Evolutionary conservation across 2,888 invertebrate species (phyloP).

Genomic region (Cerastoderma edule): DNA sequence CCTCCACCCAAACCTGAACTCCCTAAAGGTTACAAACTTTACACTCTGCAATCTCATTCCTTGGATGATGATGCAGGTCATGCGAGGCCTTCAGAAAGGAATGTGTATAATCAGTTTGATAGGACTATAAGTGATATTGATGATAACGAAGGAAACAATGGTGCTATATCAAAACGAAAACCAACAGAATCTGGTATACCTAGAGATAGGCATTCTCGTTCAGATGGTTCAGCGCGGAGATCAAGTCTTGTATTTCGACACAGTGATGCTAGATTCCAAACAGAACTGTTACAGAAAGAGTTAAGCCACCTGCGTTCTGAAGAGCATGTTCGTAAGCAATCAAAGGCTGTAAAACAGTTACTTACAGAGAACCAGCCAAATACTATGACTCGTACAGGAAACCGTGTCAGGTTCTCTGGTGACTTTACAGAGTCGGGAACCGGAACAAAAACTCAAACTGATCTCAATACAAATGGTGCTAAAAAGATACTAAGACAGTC

Average conservation of each 20-base stretch:
- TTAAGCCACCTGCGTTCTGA: constrained; percentile 47
- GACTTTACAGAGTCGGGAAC: constrained; percentile 7
- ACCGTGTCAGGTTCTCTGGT: constrained; percentile 21
- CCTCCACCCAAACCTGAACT: constrained; percentile 43
- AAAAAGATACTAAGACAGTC: constrained; percentile 32
- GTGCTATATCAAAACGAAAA: neutral
- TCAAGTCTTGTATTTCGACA: constrained; percentile 42
- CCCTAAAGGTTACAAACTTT: constrained; percentile 34
- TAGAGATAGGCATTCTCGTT: constrained; percentile 22
- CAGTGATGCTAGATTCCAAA: constrained; percentile 46
- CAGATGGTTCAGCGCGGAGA: constrained; percentile 14
- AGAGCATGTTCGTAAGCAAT: constrained; percentile 52
- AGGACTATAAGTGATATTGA: neutral
- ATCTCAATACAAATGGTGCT: constrained; percentile 32
- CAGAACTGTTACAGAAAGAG: constrained; percentile 47
- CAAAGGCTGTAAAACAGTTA: constrained; percentile 45
- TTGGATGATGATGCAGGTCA: neutral
- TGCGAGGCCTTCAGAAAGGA: neutral
- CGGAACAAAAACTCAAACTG: constrained; percentile 18
- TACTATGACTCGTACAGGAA: too few species aligned
- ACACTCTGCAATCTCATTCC: neutral
- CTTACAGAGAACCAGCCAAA: neutral
- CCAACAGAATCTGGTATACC: constrained; percentile 6
- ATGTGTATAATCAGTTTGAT: neutral
- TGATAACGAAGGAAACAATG: neutral